These are phyloP conservation scores for Aphrocallistes beatrix DNA, from an alignment of 37 sponge, comb jelly and placozoan species.

Conservation along the genomic window DNA sequence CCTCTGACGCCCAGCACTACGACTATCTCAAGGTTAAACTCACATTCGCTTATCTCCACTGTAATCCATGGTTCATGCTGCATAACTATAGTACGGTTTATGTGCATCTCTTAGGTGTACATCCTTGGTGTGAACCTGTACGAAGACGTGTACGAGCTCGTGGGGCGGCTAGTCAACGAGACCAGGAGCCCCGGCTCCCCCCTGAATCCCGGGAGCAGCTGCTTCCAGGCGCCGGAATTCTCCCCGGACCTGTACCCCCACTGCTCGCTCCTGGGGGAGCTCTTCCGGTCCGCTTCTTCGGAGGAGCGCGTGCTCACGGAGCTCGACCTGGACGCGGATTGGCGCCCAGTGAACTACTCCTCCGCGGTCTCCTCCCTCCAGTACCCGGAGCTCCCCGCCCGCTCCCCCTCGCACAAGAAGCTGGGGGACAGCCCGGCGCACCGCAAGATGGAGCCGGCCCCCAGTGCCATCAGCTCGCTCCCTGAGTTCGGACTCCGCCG, in stretches of 20 bases:
- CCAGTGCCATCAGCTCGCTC: not conserved
- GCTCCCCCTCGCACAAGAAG: not conserved
- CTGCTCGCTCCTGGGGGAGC: not conserved
- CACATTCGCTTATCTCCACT: no score
- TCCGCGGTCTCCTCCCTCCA: not conserved
- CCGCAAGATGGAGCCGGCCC: not conserved
- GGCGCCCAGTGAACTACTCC: not conserved
- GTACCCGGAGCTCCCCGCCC: not conserved
- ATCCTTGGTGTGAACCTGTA: not conserved
- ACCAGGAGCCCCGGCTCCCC: not conserved
- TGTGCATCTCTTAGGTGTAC: not conserved
- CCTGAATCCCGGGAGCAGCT: not conserved
- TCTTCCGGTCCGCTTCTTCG: not conserved
- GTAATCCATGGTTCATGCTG: no score
- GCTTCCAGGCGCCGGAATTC: not conserved
- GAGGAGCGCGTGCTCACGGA: constrained; percentile 1
- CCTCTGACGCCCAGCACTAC: not conserved
- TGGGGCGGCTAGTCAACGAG: not conserved
- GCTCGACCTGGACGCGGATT: not conserved
- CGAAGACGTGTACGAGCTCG: not conserved
- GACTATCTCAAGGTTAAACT: not conserved
- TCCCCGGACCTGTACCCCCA: constrained; percentile 1
- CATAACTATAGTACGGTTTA: no score
- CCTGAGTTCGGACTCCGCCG: not conserved
- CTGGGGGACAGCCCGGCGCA: not conserved